Conservation (phyloP, 1,140 invertebrate genomes). For the Drosophila pseudoananassae region DNA sequence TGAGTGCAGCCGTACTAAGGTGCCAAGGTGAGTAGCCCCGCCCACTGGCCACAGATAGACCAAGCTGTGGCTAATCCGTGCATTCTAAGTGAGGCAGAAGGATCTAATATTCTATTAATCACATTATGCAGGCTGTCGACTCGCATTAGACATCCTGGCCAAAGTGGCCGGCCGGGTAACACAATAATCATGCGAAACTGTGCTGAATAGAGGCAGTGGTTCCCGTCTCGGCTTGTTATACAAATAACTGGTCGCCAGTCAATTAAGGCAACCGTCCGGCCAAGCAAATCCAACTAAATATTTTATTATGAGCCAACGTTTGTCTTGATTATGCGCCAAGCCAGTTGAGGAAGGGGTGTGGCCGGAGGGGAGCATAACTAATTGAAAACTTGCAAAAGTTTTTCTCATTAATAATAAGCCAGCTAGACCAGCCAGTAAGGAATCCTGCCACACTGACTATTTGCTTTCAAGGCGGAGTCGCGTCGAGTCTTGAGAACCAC, state of each 20-base stretch:
- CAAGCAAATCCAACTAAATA: constrained; percentile 62
- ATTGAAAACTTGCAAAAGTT: constrained; percentile 78
- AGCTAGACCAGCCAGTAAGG: constrained; percentile 36
- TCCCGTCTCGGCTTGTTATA: constrained; percentile 39
- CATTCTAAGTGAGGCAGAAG: not conserved
- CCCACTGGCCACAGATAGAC: not conserved
- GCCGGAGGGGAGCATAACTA: constrained; percentile 58
- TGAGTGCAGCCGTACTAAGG: constrained; percentile 14
- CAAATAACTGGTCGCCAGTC: constrained; percentile 63
- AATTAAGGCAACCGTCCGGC: constrained; percentile 50
- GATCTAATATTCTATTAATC: constrained; percentile 51
- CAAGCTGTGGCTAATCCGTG: constrained; percentile 16
- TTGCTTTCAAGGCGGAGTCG: constrained; percentile 22
- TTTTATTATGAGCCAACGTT: constrained; percentile 68
- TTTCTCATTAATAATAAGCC: constrained; percentile 76
- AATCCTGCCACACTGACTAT: constrained; percentile 29
- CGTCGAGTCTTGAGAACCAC: not conserved
- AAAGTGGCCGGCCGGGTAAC: not conserved
- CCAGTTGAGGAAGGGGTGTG: constrained; percentile 3
- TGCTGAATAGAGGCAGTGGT: constrained; percentile 19
- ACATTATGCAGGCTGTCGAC: constrained; percentile 55
- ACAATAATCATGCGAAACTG: constrained; percentile 14
- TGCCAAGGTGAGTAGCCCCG: not conserved
- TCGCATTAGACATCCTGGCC: constrained; percentile 20
- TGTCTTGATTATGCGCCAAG: constrained; percentile 66